Conservation (phyloP, 2,888 invertebrate genomes). For the Corbicula japonica region DNA sequence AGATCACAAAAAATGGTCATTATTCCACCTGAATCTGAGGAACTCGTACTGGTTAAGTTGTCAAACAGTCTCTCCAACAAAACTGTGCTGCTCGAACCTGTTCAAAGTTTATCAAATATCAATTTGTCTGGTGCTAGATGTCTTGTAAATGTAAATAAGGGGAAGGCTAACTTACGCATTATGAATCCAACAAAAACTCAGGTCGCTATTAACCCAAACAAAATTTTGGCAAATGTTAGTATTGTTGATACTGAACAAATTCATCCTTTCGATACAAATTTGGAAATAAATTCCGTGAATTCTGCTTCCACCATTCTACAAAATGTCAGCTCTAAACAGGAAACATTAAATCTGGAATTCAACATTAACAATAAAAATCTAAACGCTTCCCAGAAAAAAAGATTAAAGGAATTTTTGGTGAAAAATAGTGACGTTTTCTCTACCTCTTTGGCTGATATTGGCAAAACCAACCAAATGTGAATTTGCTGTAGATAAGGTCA, state of each 20-base stretch:
- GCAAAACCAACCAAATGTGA: slow-evolving; percentile 10
- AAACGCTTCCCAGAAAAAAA: background rate
- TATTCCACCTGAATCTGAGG: slow-evolving; percentile 2
- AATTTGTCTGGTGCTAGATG: slow-evolving; percentile 19
- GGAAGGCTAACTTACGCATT: slow-evolving; percentile 6
- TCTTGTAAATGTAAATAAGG: slow-evolving; percentile 11
- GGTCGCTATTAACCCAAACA: background rate
- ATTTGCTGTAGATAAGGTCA: slow-evolving; percentile 47
- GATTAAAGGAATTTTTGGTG: slow-evolving; percentile 1
- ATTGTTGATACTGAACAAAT: background rate
- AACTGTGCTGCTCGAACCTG: slow-evolving; percentile 30
- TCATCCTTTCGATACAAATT: too few species aligned
- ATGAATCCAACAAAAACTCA: slow-evolving; percentile 24
- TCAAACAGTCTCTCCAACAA: slow-evolving; percentile 10
- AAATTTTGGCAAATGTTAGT: background rate
- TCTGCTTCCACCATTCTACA: background rate
- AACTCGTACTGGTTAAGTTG: background rate
- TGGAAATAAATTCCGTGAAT: background rate
- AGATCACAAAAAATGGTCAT: background rate
- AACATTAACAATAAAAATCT: background rate
- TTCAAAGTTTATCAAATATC: background rate
- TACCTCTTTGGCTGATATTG: slow-evolving; percentile 17
- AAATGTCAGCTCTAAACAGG: background rate
- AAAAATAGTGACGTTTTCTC: slow-evolving; percentile 25
- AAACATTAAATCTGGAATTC: background rate